Base-by-base conservation (phyloP, 2,797 vertebrate species). In the Microctenopoma stevenorrisi region DNA sequence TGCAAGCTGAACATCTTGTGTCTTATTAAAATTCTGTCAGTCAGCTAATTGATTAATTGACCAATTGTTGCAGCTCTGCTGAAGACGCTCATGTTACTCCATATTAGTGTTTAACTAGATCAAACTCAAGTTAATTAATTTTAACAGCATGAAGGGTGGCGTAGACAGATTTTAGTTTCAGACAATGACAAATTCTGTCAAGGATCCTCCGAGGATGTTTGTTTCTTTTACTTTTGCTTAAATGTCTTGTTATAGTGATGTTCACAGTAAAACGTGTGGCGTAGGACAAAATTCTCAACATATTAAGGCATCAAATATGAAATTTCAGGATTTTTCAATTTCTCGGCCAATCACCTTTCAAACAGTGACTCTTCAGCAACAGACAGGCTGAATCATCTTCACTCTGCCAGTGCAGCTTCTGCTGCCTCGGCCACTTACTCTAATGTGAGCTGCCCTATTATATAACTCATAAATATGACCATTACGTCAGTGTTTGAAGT, bases 391-490 rank as follows among this genome's bases (percentile, higher is more conserved):
- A 82, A 81, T 90, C 77, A 82, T 80, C 72, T 68, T 55, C 52
- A 56, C 68, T 62, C 65, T 76, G 73, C 65, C 78, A 76, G 65
- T 73, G 68, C 44, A 69, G 73, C 70, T 74, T 64, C 50, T 82
- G 68, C 78, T 76, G 68, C 82, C 84, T 75, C 68, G 61, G 77
- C 83, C 68, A 79, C 64, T 76, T 79, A 74, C 69, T 88, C 61
- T 87, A 81, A 77, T 87, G 62, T 88, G 72, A 26, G 25, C 68
- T 76, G 80, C 62, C 77, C 68, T 83, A 60, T 90, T 90, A 88
- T 79, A 69, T 88, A 89, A 90, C 78, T 47, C 56, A 61, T 76
- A 81, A 83, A 82, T 83, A 78, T 85, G 77, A 88, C 56, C 77
- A 73, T 87, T 86, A 88, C 75, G 54, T 86, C 83, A 86, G 79